Evolutionary conservation across 1,140 invertebrate species (phyloP).

Genomic region (Drosophila ohnishii): DNA sequence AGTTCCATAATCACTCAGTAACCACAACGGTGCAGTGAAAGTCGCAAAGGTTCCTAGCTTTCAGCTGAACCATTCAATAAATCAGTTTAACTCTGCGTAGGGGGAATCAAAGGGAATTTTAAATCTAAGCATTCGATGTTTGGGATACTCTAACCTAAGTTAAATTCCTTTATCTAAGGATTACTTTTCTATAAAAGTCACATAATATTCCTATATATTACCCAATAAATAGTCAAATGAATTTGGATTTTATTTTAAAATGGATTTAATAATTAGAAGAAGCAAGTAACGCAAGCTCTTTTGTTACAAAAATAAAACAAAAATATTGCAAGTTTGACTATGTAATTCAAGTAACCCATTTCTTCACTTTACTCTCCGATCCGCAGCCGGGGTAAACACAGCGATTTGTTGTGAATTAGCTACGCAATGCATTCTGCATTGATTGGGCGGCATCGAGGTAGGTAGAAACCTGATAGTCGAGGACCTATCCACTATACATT

Average conservation of each 20-base stretch:
- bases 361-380: not conserved
- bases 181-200: not conserved
- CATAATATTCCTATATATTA: not conserved
- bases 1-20: slow-evolving; percentile 45
- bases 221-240: too few relatives aligned
- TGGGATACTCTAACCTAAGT: not conserved
- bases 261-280: too few relatives aligned
- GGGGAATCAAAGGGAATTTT: not conserved
- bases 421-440: slow-evolving; percentile 54
- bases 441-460: slow-evolving; percentile 60
- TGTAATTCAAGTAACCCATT: too few relatives aligned
- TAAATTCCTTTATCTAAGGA: not conserved
- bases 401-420: slow-evolving; percentile 49
- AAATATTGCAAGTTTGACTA: not conserved
- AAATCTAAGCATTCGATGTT: not conserved
- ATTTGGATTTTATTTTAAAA: too few relatives aligned
- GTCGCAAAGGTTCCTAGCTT: slow-evolving; percentile 32
- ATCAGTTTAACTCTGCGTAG: slow-evolving; percentile 33
- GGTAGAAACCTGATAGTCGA: slow-evolving; percentile 51
- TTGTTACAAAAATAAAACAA: not conserved
- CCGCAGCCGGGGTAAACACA: not conserved
- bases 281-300: not conserved
- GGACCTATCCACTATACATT: slow-evolving; percentile 9
- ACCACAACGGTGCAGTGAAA: slow-evolving; percentile 20
- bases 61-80: slow-evolving; percentile 56